Evolutionary conservation across 2,797 vertebrate genomes (phyloP), one percentile per base, ranked within the genome.

Genomic region (Argyrosomus regius): DNA sequence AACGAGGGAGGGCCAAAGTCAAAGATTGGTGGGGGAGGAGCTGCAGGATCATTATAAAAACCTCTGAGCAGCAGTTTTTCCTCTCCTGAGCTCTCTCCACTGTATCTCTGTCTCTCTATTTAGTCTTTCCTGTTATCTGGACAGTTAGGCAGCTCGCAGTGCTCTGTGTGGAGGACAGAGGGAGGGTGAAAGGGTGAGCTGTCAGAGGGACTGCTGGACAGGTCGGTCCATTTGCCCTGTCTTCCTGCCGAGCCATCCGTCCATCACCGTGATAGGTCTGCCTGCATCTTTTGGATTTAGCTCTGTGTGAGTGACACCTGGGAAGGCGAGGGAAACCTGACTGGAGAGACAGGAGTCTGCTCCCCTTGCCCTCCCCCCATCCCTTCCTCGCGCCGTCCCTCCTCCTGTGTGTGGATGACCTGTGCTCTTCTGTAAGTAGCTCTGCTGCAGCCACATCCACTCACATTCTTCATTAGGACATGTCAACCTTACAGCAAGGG

Each of bases 21-120:
- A 65, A 84, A 84, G 86, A 82, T 81, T 88, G 91, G 89, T 71
- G 89, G 87, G 85, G 95, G 94, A 85, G 95, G 95, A 91, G 93
- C 80, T 58, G 52, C 54, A 70, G 83, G 50, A 67, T 90, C 88
- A 78, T 92, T 94, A 95, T 95, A 95, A 94, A 96, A 90, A 26
- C 78, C 77, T 85, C 80, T 83, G 88, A 90, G 91, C 90, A 87
- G 88, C 92, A 87, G 81, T 88, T 86, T 91, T 79, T 87, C 76
- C 81, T 90, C 92, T 65, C 24, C 70, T 67, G 78, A 82, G 85
- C 87, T 70, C 77, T 70, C 80, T 77, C 61, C 84, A 52, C 64
- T 78, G 56, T 65, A 5, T 81, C 46, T 65, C 31, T 77, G 54
- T 49, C 43, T 84, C 48, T 78, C 49, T 77, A 22, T 71, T 63